Evolutionary conservation across 2,797 vertebrate species (phyloP).

Genomic region (Melanotaenia pygmaea): DNA sequence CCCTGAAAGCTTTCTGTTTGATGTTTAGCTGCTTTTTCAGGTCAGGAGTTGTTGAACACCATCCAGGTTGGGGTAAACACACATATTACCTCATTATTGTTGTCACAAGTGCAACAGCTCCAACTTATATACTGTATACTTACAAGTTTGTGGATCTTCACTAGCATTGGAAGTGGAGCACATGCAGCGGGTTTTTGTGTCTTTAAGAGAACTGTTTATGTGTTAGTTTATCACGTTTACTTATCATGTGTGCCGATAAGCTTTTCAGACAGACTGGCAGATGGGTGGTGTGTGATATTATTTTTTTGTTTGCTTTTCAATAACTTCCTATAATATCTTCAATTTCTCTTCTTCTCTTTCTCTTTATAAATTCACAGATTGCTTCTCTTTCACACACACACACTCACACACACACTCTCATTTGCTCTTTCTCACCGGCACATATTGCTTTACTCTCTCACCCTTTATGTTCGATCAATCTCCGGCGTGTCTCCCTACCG

Average conservation of each 20-base stretch:
- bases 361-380: slow-evolving; percentile 31
- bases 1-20: too few relatives aligned
- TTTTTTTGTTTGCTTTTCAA: slow-evolving; percentile 69
- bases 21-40: too few relatives aligned
- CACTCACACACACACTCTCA: slow-evolving; percentile 32
- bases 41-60: neutral
- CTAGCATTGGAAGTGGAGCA: slow-evolving; percentile 12
- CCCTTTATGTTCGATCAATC: slow-evolving; percentile 66
- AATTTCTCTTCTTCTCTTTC: slow-evolving; percentile 61
- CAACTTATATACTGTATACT: neutral
- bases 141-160: neutral
- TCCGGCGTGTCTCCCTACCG: slow-evolving; percentile 30
- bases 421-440: slow-evolving; percentile 48
- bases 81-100: slow-evolving; percentile 7
- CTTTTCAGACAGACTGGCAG: slow-evolving; percentile 63
- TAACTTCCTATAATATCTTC: slow-evolving; percentile 71
- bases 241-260: slow-evolving; percentile 65
- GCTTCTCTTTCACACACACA: slow-evolving; percentile 27
- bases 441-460: slow-evolving; percentile 58
- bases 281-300: slow-evolving; percentile 67
- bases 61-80: slow-evolving; percentile 1
- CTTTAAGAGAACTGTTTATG: slow-evolving; percentile 22
- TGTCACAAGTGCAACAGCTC: slow-evolving; percentile 5
- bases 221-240: slow-evolving; percentile 60
- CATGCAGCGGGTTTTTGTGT: slow-evolving; percentile 17